Evolutionary conservation across 2,113 vertebrate genomes (phyloP), one percentile per base, ranked within the genome.

Genomic region (Anser cygnoides): DNA sequence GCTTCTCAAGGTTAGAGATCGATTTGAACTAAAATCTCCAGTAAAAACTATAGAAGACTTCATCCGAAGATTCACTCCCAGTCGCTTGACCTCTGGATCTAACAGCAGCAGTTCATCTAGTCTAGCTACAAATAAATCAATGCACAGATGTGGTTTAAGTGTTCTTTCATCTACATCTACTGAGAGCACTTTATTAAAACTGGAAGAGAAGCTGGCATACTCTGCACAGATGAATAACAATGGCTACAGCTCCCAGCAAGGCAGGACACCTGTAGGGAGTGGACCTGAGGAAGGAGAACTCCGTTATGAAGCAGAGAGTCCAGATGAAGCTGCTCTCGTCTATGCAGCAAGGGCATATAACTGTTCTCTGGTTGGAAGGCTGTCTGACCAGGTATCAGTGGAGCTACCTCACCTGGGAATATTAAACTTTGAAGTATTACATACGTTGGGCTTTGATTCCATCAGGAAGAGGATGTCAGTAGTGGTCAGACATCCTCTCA

Each of bases 1-100:
- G 25, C 44, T 65, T 86, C 57, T 91, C 71, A 93, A 99, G 99
- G 99, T 99, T 59, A 98, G 99, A 58, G 97, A 98, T 97, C 97
- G 98, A 81, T 98, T 98, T 37, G 99, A 99, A 96, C 91, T 99
- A 35, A 99, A 99, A 97, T 99, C 99, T 15, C 99, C 99, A 0
- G 99, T 99, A 29, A 99, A 99, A 97, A 99, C 99, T 14, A 98
- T 99, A 11, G 99, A 99, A 95, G 99, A 99, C 77, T 99, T 99
- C 95, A 99, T 99, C 70, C 98, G 99, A 33, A 98, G 98, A 92
- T 99, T 99, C 97, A 99, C 99, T 1, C 99, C 99, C 7, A 99
- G 99, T 90, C 99, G 99, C 37, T 97, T 99, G 92, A 98, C 99
- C 58, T 98, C 98, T 0, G 98, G 98, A 49, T 99, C 99, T 74